Conservation (phyloP, 30 jellyfish, hydroid and myxozoan genomes). For the Sanderia malayensis region DNA sequence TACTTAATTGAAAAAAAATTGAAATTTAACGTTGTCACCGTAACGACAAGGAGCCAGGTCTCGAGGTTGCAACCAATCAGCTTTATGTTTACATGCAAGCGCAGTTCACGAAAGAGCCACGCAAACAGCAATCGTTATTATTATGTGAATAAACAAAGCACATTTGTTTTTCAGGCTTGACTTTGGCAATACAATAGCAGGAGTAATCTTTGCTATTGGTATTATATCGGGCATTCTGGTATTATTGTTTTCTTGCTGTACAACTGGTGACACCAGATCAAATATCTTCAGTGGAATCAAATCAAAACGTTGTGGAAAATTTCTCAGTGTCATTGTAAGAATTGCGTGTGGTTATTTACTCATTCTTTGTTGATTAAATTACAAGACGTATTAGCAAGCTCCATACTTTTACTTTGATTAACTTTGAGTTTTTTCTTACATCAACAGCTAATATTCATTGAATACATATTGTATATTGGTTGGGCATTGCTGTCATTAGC, state of each 20-base stretch:
- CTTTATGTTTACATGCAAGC: no score
- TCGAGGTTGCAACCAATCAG: no score
- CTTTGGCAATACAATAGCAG: slow-evolving; percentile 52
- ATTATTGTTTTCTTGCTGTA: slow-evolving; percentile 49
- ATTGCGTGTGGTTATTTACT: no score
- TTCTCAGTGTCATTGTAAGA: slow-evolving; percentile 42
- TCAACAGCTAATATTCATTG: slow-evolving; percentile 40
- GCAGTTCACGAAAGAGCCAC: no score
- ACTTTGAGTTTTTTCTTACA: neutral
- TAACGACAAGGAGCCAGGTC: no score
- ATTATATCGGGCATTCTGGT: slow-evolving; percentile 41
- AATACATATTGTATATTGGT: slow-evolving; percentile 49
- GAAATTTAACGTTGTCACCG: no score
- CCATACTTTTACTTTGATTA: no score
- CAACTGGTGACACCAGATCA: slow-evolving; percentile 59
- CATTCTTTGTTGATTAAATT: no score
- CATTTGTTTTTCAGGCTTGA: slow-evolving; percentile 16
- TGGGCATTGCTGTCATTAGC: slow-evolving; percentile 42
- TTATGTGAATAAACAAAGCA: no score
- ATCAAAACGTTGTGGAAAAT: slow-evolving; percentile 49
- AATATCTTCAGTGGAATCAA: slow-evolving; percentile 60
- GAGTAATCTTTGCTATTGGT: slow-evolving; percentile 44
- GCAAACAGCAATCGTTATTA: no score
- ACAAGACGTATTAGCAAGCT: no score
- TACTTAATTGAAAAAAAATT: no score